These are phyloP conservation scores for Lemur catta DNA, from an alignment of 2,797 vertebrate genomes.

Conservation along the genomic window DNA sequence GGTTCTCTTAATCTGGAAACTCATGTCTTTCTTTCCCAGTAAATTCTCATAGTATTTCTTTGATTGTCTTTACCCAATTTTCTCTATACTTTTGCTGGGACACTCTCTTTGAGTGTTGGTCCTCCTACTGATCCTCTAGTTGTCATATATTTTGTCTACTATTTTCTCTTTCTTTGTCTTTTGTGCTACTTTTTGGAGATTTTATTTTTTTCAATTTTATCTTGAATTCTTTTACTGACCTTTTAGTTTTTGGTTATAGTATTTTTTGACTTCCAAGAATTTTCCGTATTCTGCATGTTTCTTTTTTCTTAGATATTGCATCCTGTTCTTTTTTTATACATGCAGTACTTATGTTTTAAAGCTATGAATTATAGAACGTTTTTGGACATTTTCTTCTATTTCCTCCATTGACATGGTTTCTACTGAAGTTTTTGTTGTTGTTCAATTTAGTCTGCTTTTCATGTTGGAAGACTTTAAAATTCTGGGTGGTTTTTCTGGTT, in stretches of 20 bases:
- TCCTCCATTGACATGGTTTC: neutral
- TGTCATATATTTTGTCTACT: neutral
- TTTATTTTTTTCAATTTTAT: neutral
- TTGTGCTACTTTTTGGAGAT: neutral
- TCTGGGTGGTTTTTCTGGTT: neutral
- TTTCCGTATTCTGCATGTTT: neutral
- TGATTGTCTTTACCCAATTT: neutral
- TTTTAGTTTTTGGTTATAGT: neutral
- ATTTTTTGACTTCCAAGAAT: neutral
- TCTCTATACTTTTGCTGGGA: neutral
- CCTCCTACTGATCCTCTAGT: neutral
- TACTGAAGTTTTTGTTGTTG: neutral
- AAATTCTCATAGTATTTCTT: neutral
- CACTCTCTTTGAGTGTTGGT: neutral
- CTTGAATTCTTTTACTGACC: neutral
- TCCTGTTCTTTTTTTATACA: neutral
- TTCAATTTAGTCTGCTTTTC: neutral
- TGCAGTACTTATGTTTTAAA: neutral
- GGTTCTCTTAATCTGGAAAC: neutral
- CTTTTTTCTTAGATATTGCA: neutral
- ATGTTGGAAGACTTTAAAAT: neutral
- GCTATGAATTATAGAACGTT: neutral
- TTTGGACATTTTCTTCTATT: neutral
- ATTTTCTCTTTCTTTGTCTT: neutral
- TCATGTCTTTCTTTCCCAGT: neutral